These are phyloP conservation scores for Agelastica alni DNA, from an alignment of 2,888 invertebrate genomes.

Conservation along the genomic window DNA sequence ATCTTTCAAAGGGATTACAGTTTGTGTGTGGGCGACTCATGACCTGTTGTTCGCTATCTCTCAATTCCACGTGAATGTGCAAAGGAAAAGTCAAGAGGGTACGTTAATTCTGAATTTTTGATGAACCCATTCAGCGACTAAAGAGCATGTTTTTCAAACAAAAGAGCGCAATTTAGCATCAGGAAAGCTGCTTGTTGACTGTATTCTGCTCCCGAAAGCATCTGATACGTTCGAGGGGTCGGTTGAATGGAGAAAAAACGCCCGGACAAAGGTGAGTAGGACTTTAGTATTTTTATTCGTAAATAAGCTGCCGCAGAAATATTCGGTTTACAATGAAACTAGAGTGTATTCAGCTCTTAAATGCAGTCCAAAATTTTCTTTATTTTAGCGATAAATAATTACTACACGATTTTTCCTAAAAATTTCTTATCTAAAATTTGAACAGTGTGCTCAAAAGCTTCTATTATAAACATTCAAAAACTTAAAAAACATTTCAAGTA, in stretches of 20 bases:
- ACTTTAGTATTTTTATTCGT: constrained; percentile 3
- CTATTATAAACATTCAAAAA: too few species aligned
- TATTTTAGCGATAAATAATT: too few species aligned
- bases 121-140: constrained; percentile 40
- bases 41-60: constrained; percentile 11
- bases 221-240: constrained; percentile 36
- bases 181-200: constrained; percentile 40
- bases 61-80: constrained; percentile 29
- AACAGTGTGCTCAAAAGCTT: too few species aligned
- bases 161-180: constrained; percentile 44
- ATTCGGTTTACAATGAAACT: not conserved
- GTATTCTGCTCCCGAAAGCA: constrained; percentile 36
- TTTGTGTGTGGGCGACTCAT: too few species aligned
- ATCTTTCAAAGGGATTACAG: too few species aligned
- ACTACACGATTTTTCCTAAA: too few species aligned
- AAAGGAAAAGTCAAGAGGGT: constrained; percentile 33
- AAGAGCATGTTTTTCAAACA: constrained; percentile 39
- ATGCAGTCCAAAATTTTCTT: too few species aligned
- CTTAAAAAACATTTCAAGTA: too few species aligned
- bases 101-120: constrained; percentile 45
- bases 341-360: too few species aligned
- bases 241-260: not conserved
- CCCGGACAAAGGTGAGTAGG: constrained; percentile 3
- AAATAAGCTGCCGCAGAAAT: constrained; percentile 5
- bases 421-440: too few species aligned